Evolutionary conservation across 2,888 invertebrate genomes (phyloP).

Genomic region (Hirtodrosophila confusa): DNA sequence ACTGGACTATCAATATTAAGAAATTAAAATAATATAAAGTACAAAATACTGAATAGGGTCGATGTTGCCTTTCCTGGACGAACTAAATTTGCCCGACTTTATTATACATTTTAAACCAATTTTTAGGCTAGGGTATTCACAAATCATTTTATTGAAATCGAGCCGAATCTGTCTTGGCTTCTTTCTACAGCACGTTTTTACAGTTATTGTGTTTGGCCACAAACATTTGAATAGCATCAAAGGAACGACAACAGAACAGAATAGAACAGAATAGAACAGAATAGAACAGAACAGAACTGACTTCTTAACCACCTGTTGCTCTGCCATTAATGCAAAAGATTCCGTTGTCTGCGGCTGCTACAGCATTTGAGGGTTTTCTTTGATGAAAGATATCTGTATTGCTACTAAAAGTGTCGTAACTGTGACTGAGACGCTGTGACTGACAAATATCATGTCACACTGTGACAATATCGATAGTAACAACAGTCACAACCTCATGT

Average conservation of each 20-base stretch:
- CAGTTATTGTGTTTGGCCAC: conserved; percentile 71
- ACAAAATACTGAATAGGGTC: too few species aligned
- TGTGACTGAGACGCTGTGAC: too few species aligned
- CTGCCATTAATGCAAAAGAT: conserved; percentile 45
- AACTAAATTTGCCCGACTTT: too few species aligned
- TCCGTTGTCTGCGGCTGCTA: conserved; percentile 36
- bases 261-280: conserved; percentile 11
- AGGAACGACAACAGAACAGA: conserved; percentile 8
- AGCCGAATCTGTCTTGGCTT: conserved; percentile 12
- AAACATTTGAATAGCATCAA: conserved; percentile 60
- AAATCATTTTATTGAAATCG: conserved; percentile 35
- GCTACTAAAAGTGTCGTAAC: too few species aligned
- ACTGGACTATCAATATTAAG: neutral
- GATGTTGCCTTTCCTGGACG: too few species aligned
- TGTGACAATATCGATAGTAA: too few species aligned
- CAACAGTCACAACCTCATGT: too few species aligned
- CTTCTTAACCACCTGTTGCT: conserved; percentile 55
- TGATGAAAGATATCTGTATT: neutral
- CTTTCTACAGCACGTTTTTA: conserved; percentile 37
- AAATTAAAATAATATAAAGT: neutral
- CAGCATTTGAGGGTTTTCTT: conserved; percentile 52
- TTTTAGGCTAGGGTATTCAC: conserved; percentile 3
- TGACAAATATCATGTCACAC: too few species aligned
- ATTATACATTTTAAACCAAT: too few species aligned
- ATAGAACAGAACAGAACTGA: conserved; percentile 25